Percentiles rank a stretch among this genome's conserved stretches.
Conservation (phyloP, 2,797 vertebrate genomes). For the Simalia tracyae region DNA sequence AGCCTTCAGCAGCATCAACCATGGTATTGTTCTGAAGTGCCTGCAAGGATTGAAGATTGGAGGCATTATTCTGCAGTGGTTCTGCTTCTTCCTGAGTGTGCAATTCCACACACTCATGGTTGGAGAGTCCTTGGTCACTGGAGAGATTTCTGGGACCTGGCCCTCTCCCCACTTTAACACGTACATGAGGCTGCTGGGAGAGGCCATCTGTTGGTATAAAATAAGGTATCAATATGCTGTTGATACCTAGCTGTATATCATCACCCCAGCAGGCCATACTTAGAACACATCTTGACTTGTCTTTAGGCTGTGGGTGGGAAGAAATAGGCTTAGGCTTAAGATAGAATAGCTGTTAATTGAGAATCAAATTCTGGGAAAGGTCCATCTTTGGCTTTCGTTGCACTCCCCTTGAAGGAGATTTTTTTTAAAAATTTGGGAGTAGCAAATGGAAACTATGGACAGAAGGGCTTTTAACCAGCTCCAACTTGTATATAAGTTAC, state of each 20-base stretch:
- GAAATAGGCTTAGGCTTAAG: neutral
- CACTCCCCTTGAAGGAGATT: neutral
- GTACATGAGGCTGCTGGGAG: neutral
- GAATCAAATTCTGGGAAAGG: neutral
- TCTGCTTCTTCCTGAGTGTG: neutral
- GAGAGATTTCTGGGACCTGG: neutral
- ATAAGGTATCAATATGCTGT: neutral
- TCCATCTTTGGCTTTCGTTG: neutral
- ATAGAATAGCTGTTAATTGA: neutral
- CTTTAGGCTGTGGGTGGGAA: neutral
- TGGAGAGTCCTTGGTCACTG: neutral
- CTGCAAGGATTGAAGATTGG: neutral
- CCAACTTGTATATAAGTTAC: neutral
- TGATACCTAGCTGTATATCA: neutral
- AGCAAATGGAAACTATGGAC: neutral
- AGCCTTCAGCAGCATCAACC: neutral
- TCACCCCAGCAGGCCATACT: neutral
- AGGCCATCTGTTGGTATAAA: neutral
- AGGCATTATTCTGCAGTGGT: neutral
- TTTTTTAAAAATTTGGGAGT: neutral
- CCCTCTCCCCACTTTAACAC: neutral
- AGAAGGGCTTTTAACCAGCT: neutral
- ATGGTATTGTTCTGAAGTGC: neutral
- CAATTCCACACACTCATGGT: neutral
- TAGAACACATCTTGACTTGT: neutral